Base-by-base conservation (phyloP, 2,113 vertebrate species). In the Odocoileus hemionus region DNA sequence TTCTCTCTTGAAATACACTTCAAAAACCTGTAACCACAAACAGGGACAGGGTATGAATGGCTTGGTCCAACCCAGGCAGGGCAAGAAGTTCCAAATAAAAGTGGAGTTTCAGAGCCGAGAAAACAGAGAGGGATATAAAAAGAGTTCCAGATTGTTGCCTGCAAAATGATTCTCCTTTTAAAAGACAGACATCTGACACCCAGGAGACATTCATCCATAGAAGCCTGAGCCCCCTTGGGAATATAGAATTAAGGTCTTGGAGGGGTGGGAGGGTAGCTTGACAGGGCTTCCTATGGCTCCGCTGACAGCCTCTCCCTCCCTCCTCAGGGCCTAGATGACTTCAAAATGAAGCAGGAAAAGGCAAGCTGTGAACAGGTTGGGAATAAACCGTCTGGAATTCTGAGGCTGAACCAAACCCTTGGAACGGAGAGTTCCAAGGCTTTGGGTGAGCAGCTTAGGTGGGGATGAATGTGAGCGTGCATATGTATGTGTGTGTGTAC, bases 141-240 rank as follows among this genome's bases (percentile, higher is more conserved):
- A 97, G 97, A 95, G 58, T 61, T 96, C 92, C 61, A 3, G 79
- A 94, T 96, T 89, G 95, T 12, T 96, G 95, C 96, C 95, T 97
- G 92, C 98, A 82, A 86, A 91, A 84, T 25, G 54, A 87, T 90
- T 89, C 61, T 98, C 94, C 94, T 93, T 98, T 98, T 96, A 97
- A 98, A 95, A 98, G 96, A 98, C 96, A 98, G 98, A 98, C 95
- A 92, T 96, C 97, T 98, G 97, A 99, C 94, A 97, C 97, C 98
- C 97, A 39, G 74, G 95, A 97, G 96, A 96, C 95, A 93, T 91
- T 97, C 94, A 86, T 97, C 26, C 3, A 95, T 82, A 82, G 96
- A 97, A 97, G 83, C 60, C 60, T 78, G 84, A 95, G 98, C 97
- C 96, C 98, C 95, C 58, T 88, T 98, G 55, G 86, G 96, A 96